Percentiles rank a stretch among this genome's conserved stretches.
These are phyloP conservation scores for Aegithalos caudatus DNA, from an alignment of 2,113 vertebrate species.

Conservation along the genomic window DNA sequence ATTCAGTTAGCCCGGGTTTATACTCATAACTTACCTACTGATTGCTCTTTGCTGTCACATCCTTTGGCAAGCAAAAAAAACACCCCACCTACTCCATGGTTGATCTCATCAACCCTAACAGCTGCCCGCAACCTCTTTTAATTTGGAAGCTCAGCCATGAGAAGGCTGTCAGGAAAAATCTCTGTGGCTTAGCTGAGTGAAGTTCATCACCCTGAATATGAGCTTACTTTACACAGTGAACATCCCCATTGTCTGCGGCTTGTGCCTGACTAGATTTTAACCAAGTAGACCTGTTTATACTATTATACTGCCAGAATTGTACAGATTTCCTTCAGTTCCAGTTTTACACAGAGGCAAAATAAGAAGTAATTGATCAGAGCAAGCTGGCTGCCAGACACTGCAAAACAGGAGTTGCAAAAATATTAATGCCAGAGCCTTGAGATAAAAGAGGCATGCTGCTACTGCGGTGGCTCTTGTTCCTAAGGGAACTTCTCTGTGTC, in stretches of 20 bases:
- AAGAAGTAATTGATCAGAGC: background rate
- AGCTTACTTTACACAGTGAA: background rate
- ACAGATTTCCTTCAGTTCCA: background rate
- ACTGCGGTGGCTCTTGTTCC: background rate
- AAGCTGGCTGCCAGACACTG: background rate
- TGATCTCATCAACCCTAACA: background rate
- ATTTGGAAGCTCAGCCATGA: background rate
- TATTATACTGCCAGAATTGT: background rate
- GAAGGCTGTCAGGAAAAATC: background rate
- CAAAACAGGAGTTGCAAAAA: background rate
- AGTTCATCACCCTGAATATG: background rate
- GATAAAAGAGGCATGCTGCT: background rate
- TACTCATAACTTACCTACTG: background rate
- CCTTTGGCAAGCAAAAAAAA: background rate
- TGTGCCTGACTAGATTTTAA: background rate
- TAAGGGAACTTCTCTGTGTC: background rate
- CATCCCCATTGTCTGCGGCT: background rate
- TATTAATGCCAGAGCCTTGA: background rate
- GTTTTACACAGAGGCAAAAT: background rate
- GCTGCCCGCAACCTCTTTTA: background rate
- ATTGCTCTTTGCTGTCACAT: background rate
- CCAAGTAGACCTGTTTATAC: background rate
- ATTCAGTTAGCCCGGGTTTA: background rate
- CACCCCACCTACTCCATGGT: accelerated
- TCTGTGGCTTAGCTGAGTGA: background rate